Evolutionary conservation across 2,888 invertebrate species (phyloP), one percentile per base, ranked within the genome.

Genomic region (Strigamia maritima): DNA sequence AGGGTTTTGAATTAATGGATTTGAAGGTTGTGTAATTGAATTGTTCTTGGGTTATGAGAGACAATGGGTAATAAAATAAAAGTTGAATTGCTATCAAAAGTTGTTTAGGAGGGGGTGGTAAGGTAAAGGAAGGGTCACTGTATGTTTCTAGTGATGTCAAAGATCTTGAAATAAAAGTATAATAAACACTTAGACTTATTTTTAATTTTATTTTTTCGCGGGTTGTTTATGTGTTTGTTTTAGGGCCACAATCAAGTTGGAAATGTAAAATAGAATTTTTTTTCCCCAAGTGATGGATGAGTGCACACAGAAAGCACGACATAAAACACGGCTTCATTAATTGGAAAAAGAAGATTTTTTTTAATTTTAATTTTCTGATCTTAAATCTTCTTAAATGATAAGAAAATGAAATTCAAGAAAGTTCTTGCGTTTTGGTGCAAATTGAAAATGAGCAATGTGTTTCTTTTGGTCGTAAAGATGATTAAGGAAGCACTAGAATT

Each of bases 31-130:
- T 60, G 60, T 65, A 65, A 65, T 65, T 65, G 65, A 65, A 65
- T 65, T 65, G 65, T 26, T 26, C 65, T 24, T 65, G 65, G 65
- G 65, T 65, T 28, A 65, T 65, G 28, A 28, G 26, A 26, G 65
- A 65, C 65, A 65, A 65, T 65, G 65, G 65, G 26, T 65, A 65
- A 65, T 65, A 65, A 65, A 65, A 65, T 65, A 65, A 65, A 65
- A 65, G 65, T 28, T 65, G 49, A 16, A 40, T 10, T 49, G 49
- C 49, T 49, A 19, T 65, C 26, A 26, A 4, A 65, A 65, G 24
- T 65, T 28, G 65, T 60, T 65, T 65, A 10, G 10, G 60, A 26
- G 26, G 19, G 49, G 49, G 49, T 49, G 49, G 19, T 49, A n/a
- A 49, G 10, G 4, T 44, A 16, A 44, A 7, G n/a, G 1, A 49